Evolutionary conservation across 1,140 invertebrate species (phyloP).

Genomic region (Drosophila serrata): DNA sequence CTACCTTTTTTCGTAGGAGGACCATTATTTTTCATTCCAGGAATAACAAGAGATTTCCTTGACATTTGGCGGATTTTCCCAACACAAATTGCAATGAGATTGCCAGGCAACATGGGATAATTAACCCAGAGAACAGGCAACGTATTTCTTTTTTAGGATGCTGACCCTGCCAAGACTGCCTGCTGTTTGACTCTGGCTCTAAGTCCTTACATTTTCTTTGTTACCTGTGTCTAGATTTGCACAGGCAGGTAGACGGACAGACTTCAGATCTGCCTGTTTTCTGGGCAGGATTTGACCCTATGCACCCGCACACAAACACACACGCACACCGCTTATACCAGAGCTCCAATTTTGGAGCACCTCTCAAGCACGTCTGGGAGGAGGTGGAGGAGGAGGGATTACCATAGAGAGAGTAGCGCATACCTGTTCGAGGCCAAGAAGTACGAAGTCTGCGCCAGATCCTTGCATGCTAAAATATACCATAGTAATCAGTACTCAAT

Average conservation of each 20-base stretch:
- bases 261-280: neutral
- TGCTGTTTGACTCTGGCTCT: slow-evolving; percentile 27
- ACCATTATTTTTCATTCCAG: slow-evolving; percentile 1
- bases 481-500: slow-evolving; percentile 67
- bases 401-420: slow-evolving; percentile 41
- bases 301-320: slow-evolving; percentile 24
- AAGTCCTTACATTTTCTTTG: slow-evolving; percentile 13
- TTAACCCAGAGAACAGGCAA: slow-evolving; percentile 7
- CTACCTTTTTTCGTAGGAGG: too few relatives aligned
- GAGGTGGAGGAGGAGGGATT: slow-evolving; percentile 1
- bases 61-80: slow-evolving; percentile 32
- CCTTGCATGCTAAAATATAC: slow-evolving; percentile 93
- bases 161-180: slow-evolving; percentile 12
- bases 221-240: slow-evolving; percentile 11
- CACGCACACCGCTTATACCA: slow-evolving; percentile 18
- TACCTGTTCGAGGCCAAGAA: slow-evolving; percentile 99
- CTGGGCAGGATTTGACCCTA: slow-evolving; percentile 4
- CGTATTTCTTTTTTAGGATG: slow-evolving; percentile 2
- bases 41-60: slow-evolving; percentile 4
- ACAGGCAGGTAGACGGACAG: slow-evolving; percentile 16
- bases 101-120: slow-evolving; percentile 12
- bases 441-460: slow-evolving; percentile 98
- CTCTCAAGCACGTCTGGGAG: neutral
- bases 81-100: slow-evolving; percentile 21
- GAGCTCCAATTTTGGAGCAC: neutral